A percentile compares a stretch with the other conserved stretches of the same genome.
phyloP scores from a whole-genome alignment of 2,888 invertebrate genomes.

The Pediacus dermestoides region DNA sequence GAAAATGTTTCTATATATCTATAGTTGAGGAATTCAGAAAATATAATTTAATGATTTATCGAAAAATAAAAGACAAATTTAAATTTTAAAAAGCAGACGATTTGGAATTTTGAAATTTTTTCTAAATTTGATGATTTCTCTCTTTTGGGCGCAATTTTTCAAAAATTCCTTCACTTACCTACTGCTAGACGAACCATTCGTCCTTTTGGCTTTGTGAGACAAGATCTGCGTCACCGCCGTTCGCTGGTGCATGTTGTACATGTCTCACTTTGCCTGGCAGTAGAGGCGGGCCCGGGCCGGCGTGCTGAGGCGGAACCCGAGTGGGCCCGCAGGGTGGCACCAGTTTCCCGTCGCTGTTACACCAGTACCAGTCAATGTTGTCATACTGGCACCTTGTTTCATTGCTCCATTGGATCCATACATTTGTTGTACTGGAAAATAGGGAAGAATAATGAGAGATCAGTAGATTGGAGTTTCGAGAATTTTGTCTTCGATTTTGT shows the following conservation, averaged over 20 bases:
- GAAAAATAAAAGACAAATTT: too few relatives aligned
- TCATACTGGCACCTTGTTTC: constrained; percentile 60
- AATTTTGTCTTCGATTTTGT: too few relatives aligned
- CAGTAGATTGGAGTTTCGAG: too few relatives aligned
- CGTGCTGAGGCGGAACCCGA: constrained; percentile 52
- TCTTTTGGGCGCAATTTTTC: too few relatives aligned
- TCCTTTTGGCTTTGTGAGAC: constrained; percentile 74
- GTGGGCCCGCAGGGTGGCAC: constrained; percentile 89
- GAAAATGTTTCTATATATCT: too few relatives aligned
- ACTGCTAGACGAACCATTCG: constrained; percentile 85
- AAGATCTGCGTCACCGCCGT: constrained; percentile 43
- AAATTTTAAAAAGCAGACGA: too few relatives aligned
- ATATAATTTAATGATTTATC: too few relatives aligned
- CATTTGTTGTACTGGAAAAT: constrained; percentile 70
- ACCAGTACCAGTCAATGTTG: constrained; percentile 51
- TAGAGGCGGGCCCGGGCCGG: constrained; percentile 70
- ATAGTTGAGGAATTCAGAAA: too few relatives aligned
- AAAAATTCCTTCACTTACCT: constrained; percentile 55
- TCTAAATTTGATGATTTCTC: too few relatives aligned
- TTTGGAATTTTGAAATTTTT: too few relatives aligned
- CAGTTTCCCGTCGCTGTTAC: constrained; percentile 73
- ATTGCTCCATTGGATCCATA: constrained; percentile 69
- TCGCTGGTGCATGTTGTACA: constrained; percentile 45
- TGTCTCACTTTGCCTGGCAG: constrained; percentile 67
- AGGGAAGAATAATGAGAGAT: constrained; percentile 7